Percentiles rank a stretch among this genome's conserved stretches.
Evolutionary conservation across 2,888 invertebrate species (phyloP).

Genomic region (Torymus texanus): DNA sequence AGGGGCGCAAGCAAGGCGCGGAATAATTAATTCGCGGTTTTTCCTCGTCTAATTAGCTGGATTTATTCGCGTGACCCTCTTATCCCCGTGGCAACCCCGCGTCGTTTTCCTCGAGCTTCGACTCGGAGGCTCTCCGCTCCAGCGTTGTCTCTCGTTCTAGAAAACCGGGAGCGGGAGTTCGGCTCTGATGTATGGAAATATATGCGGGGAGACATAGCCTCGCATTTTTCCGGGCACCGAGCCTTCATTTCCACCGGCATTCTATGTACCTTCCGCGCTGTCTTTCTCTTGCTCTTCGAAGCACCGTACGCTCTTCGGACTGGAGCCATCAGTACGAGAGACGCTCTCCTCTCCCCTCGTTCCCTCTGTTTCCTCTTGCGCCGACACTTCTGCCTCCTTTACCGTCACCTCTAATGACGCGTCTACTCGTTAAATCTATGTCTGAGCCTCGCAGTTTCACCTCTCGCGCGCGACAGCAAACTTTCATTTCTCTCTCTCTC

Average conservation of each 20-base stretch:
- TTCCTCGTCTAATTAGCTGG: constrained; percentile 75
- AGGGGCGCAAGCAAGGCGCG: constrained; percentile 55
- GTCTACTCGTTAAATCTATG: constrained; percentile 71
- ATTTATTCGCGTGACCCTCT: constrained; percentile 74
- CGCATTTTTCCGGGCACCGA: constrained; percentile 73
- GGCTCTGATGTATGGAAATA: constrained; percentile 75
- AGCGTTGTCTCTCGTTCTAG: constrained; percentile 61
- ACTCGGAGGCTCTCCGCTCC: constrained; percentile 57
- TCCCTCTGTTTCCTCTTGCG: constrained; percentile 32
- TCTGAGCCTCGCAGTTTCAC: constrained; percentile 57
- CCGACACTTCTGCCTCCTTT: constrained; percentile 53
- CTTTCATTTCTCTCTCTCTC: constrained; percentile 23
- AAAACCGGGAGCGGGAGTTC: constrained; percentile 65
- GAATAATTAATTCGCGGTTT: constrained; percentile 75
- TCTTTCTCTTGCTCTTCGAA: constrained; percentile 44
- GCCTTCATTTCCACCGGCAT: constrained; percentile 66
- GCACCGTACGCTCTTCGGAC: constrained; percentile 54
- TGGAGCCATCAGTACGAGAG: constrained; percentile 57
- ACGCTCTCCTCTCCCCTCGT: constrained; percentile 46
- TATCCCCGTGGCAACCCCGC: constrained; percentile 61
- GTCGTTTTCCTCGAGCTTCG: constrained; percentile 53
- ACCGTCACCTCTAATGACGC: constrained; percentile 68
- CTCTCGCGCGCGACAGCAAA: constrained; percentile 27
- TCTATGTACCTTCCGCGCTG: constrained; percentile 60
- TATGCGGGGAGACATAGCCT: constrained; percentile 74